These are phyloP conservation scores for Pemphredon lugubris DNA, from an alignment of 2,888 invertebrate species.

Conservation along the genomic window DNA sequence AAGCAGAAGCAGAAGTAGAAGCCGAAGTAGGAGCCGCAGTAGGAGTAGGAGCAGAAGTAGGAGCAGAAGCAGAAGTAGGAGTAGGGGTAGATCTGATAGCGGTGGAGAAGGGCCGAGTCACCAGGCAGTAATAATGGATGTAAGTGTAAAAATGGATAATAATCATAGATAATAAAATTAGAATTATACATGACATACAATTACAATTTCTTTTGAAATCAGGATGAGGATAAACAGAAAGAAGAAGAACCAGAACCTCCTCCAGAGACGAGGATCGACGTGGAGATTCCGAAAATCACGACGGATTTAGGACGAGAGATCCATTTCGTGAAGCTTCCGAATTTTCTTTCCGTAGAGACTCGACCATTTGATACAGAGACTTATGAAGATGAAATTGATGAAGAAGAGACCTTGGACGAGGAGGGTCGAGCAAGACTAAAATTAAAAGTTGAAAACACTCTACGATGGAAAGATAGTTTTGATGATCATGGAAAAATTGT, in stretches of 20 bases:
- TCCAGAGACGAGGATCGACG: slow-evolving; percentile 97
- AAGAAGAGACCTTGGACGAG: slow-evolving; percentile 98
- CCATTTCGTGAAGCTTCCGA: slow-evolving; percentile 98
- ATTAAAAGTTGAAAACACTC: slow-evolving; percentile 98
- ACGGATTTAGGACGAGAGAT: slow-evolving; percentile 95
- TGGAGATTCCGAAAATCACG: slow-evolving; percentile 97
- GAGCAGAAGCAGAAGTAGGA: slow-evolving; percentile 74
- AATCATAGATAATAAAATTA: background rate
- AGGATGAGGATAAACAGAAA: slow-evolving; percentile 85
- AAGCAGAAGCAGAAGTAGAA: slow-evolving; percentile 82
- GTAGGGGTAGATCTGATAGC: slow-evolving; percentile 75
- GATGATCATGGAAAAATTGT: slow-evolving; percentile 91
- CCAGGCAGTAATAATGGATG: slow-evolving; percentile 70
- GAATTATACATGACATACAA: no score
- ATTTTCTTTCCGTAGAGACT: slow-evolving; percentile 98
- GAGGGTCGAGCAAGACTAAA: slow-evolving; percentile 97
- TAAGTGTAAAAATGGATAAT: no score
- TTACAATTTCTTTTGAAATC: no score
- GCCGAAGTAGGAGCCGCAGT: slow-evolving; percentile 77
- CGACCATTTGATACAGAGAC: slow-evolving; percentile 96
- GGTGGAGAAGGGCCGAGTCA: slow-evolving; percentile 74
- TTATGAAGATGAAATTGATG: slow-evolving; percentile 99
- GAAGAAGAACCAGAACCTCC: slow-evolving; percentile 90
- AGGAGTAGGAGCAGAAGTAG: slow-evolving; percentile 76
- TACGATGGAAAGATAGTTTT: slow-evolving; percentile 94